phyloP scores from a whole-genome alignment of 37 sponge, comb jelly and placozoan genomes.

The Ianthella basta region DNA sequence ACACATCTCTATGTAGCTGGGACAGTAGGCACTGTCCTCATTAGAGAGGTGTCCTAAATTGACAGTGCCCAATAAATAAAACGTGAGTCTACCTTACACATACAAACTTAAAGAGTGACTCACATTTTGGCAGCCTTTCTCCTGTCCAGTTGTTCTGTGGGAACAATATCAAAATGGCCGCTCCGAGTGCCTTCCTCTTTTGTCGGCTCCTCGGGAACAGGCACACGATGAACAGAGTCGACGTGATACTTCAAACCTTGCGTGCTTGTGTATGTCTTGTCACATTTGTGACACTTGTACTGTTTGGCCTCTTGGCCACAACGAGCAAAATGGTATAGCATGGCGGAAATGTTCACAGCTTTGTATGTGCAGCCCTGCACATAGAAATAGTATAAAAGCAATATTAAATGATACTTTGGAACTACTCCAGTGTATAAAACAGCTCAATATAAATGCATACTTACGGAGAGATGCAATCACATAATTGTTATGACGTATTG shows the following conservation, averaged over 20 bases:
- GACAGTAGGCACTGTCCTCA: no score
- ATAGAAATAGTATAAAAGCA: neutral
- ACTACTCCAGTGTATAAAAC: no score
- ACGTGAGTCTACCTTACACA: no score
- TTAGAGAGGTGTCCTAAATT: no score
- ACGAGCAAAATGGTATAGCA: conserved; percentile 69
- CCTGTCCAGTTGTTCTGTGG: neutral
- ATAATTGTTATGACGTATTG: no score
- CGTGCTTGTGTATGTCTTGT: conserved; percentile 48
- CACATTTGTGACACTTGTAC: conserved; percentile 50
- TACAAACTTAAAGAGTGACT: neutral
- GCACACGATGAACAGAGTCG: conserved; percentile 23
- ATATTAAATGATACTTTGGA: neutral
- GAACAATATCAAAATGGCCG: neutral
- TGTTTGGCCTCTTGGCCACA: conserved; percentile 52
- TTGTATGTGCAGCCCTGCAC: conserved; percentile 39
- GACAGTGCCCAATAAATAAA: no score
- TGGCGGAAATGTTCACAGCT: conserved; percentile 39
- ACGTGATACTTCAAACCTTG: conserved; percentile 68
- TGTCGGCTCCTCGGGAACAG: neutral
- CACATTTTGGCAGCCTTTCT: neutral
- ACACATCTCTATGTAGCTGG: no score
- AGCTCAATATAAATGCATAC: no score
- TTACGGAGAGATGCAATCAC: no score
- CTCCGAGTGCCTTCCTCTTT: neutral